Conservation (phyloP, 2,113 vertebrate species). For the Chelonoidis abingdonii region DNA sequence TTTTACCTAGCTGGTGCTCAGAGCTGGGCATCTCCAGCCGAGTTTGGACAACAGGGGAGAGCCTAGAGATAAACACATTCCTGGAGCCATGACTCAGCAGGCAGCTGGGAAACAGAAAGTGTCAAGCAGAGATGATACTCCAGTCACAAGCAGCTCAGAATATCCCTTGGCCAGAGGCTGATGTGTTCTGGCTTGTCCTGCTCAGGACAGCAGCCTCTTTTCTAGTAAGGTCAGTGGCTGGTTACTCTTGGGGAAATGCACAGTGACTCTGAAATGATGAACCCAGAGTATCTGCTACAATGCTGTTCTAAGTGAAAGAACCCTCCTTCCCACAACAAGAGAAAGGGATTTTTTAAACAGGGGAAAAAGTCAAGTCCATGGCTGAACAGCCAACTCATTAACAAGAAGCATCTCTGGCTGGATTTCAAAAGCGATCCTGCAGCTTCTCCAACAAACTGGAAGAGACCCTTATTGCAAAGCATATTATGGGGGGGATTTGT, state of each 20-base stretch:
- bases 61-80: not conserved
- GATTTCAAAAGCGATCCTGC: not conserved
- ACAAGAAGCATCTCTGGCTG: too few species aligned
- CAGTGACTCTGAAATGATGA: not conserved
- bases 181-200: not conserved
- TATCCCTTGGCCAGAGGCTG: not conserved
- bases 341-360: not conserved
- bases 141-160: not conserved
- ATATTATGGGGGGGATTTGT: not conserved
- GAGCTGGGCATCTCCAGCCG: not conserved
- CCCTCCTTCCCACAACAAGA: not conserved
- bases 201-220: not conserved
- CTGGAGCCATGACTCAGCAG: not conserved
- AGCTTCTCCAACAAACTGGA: not conserved
- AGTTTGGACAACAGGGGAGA: not conserved
- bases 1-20: not conserved
- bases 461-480: not conserved
- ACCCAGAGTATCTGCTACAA: not conserved
- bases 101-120: not conserved
- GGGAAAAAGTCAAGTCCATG: not conserved
- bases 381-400: not conserved
- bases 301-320: not conserved
- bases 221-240: not conserved
- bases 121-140: not conserved
- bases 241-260: not conserved